Evolutionary conservation across 2,888 invertebrate genomes (phyloP).

Genomic region (Cyaniris semiargus): DNA sequence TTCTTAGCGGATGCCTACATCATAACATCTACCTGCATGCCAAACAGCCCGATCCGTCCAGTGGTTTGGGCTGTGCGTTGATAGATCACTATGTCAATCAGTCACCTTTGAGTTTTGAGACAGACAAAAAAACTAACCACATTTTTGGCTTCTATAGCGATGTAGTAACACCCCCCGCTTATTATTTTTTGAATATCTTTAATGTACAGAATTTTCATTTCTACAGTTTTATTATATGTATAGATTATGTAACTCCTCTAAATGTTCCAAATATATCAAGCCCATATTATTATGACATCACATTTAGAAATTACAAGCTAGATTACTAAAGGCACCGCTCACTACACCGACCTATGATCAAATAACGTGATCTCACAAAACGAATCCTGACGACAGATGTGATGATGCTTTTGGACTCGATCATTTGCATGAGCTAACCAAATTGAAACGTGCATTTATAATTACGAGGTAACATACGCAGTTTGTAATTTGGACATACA

Average conservation of each 20-base stretch:
- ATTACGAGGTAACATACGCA: neutral
- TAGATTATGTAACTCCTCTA: neutral
- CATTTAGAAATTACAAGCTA: neutral
- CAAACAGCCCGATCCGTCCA: too few relatives aligned
- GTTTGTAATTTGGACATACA: neutral
- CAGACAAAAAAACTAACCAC: too few relatives aligned
- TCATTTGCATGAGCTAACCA: slow-evolving; percentile 1
- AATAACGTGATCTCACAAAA: neutral
- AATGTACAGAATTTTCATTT: too few relatives aligned
- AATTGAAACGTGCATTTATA: neutral
- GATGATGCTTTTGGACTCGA: neutral
- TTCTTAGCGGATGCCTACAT: too few relatives aligned
- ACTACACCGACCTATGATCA: neutral
- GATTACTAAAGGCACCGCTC: neutral
- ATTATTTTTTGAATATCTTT: too few relatives aligned
- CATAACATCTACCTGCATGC: too few relatives aligned
- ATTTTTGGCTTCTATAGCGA: too few relatives aligned
- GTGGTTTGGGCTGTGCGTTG: too few relatives aligned
- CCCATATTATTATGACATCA: neutral
- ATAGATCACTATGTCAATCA: too few relatives aligned
- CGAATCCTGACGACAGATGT: slow-evolving; percentile 9
- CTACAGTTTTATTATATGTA: too few relatives aligned
- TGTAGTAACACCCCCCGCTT: too few relatives aligned
- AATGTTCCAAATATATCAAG: neutral
- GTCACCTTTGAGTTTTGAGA: too few relatives aligned